These are phyloP conservation scores for Pangasius krempfi DNA, from an alignment of 2,797 vertebrate species.

Conservation along the genomic window DNA sequence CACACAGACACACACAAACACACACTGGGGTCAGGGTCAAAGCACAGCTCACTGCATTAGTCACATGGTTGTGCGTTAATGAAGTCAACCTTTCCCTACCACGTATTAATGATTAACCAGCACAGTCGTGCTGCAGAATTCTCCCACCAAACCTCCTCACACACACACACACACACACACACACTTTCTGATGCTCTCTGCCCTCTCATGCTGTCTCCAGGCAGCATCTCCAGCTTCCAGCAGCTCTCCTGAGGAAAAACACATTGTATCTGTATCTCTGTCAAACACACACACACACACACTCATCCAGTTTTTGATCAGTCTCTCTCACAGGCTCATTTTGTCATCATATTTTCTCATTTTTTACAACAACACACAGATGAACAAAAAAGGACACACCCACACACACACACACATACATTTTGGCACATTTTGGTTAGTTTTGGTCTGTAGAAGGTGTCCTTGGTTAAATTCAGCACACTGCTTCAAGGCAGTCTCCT, in stretches of 20 bases:
- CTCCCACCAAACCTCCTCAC: constrained; percentile 45
- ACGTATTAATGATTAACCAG: constrained; percentile 62
- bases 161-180: constrained; percentile 29
- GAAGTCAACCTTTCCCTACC: constrained; percentile 59
- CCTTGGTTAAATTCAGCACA: constrained; percentile 40
- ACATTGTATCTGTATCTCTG: constrained; percentile 40
- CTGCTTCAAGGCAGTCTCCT: constrained; percentile 18
- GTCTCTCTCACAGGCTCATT: background rate
- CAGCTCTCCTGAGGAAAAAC: constrained; percentile 51
- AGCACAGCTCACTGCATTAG: constrained; percentile 53
- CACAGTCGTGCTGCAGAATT: constrained; percentile 43
- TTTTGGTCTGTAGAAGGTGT: constrained; percentile 1
- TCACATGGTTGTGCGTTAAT: constrained; percentile 61
- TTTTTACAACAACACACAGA: background rate
- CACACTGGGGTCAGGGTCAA: constrained; percentile 53
- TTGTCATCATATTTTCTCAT: background rate
- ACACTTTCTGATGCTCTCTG: constrained; percentile 26
- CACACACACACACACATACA: constrained; percentile 34
- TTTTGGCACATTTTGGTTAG: background rate
- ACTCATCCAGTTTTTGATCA: background rate
- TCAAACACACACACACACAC: background rate
- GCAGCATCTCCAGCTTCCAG: constrained; percentile 44
- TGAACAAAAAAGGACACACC: background rate
- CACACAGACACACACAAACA: constrained; percentile 35
- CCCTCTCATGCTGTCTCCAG: constrained; percentile 33